phyloP scores from a whole-genome alignment of 1,140 invertebrate species.

The Drosophila yakuba region DNA sequence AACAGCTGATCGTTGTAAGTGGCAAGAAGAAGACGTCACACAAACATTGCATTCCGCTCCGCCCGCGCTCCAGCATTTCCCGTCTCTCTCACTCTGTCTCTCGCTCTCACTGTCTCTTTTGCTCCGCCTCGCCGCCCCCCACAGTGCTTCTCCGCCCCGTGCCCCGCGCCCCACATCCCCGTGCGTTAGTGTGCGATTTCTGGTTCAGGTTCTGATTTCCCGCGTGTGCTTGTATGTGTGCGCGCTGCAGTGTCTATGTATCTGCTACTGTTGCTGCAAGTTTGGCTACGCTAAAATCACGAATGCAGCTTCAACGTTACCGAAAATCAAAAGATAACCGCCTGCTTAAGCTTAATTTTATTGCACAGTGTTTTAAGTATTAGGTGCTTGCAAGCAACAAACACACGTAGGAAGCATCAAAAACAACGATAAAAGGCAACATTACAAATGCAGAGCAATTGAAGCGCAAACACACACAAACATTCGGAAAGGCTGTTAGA shows the following conservation, averaged over 20 bases:
- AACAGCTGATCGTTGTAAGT: slow-evolving; percentile 39
- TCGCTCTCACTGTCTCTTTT: neutral
- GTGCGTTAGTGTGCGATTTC: slow-evolving; percentile 28
- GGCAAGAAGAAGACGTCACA: slow-evolving; percentile 54
- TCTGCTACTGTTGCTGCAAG: slow-evolving; percentile 38
- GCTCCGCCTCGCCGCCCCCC: slow-evolving; percentile 10
- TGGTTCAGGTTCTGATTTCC: slow-evolving; percentile 35
- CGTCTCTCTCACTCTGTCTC: slow-evolving; percentile 12
- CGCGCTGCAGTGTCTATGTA: slow-evolving; percentile 16
- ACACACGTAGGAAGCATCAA: slow-evolving; percentile 6
- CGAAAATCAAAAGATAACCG: slow-evolving; percentile 4
- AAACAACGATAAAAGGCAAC: slow-evolving; percentile 10
- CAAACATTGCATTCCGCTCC: slow-evolving; percentile 57
- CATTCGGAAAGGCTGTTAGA: slow-evolving; percentile 38
- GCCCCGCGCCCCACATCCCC: neutral
- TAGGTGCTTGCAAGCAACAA: slow-evolving; percentile 26
- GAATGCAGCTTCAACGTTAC: slow-evolving; percentile 36
- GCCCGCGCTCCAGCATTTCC: slow-evolving; percentile 48
- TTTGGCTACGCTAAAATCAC: slow-evolving; percentile 26
- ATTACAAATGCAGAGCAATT: slow-evolving; percentile 55
- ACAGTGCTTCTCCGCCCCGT: slow-evolving; percentile 3
- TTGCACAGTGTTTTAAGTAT: slow-evolving; percentile 14
- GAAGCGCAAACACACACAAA: slow-evolving; percentile 35
- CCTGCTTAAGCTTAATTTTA: neutral
- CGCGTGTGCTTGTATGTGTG: slow-evolving; percentile 8